Evolutionary conservation across 1,140 invertebrate genomes (phyloP), one percentile per base, ranked within the genome.

Genomic region (Drosophila bocqueti): DNA sequence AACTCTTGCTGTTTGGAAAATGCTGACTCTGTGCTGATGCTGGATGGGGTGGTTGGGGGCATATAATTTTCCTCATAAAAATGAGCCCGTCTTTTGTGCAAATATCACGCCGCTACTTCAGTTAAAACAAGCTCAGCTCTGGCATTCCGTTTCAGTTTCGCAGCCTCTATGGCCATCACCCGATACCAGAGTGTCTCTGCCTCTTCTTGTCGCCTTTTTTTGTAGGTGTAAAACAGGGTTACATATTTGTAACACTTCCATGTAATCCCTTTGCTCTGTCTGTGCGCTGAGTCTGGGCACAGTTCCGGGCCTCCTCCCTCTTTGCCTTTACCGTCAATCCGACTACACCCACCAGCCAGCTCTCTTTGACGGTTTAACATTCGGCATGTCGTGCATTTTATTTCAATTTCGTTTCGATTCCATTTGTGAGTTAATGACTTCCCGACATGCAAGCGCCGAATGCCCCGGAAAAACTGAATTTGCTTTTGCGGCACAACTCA

Each of bases 331-430:
- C 42, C 15, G 36, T 42, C 40, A 13, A 38, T 46, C 21, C 46
- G 18, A 26, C 46, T 61, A 16, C 43, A 45, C 34, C 64, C 54
- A 42, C 29, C 42, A 61, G 50, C 65, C 66, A 38, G 11, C 65
- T 11, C 34, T 13, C 29, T 24, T 31, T 52, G 62, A 66, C 36
- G 34, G 49, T 57, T 76, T 73, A 83, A 55, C 67, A 71, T 72
- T 79, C 64, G 74, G 57, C 50, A 77, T 77, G 74, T 55, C 82
- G 83, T 86, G 77, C 82, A 78, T 83, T 91, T 78, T 83, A 91
- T 82, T 87, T 87, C 77, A 83, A 91, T 91, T 82, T 91, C 72
- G 83, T 81, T 91, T 79, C 80, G 76, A 85, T 91, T 85, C 72
- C 68, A 77, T 83, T 89, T 83, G 79, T 73, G 67, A 81, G 77